Evolutionary conservation across 1,140 invertebrate genomes (phyloP), one percentile per base, ranked within the genome.

Genomic region (Drosophila santomea): DNA sequence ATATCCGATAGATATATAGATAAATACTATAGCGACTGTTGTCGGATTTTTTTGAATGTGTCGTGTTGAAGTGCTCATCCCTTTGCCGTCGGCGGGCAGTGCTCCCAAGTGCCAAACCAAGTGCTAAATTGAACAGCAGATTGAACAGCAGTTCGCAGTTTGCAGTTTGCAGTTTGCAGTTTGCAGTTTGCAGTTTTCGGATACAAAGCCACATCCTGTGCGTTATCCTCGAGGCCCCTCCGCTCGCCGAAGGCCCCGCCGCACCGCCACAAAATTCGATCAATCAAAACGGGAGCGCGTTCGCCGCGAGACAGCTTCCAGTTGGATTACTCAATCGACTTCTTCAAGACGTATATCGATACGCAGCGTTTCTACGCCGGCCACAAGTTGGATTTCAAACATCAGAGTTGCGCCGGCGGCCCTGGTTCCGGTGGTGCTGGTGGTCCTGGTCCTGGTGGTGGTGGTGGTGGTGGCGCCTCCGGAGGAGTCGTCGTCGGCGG

Each of bases 321-420:
- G 76, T 90, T 90, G 86, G 86, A 90, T 90, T 86, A 90, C 71
- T 79, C 79, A 80, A 91, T 91, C 77, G 91, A 92, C 60, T 86
- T 92, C 62, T 92, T 92, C 84, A 92, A 92, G 78, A 92, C 91
- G 91, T 92, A 92, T 88, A 92, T 92, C 81, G 91, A 92, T 91
- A 90, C 91, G 91, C 84, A 89, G 84, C 81, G 91, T 68, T 92
- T 92, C 68, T 92, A 92, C 91, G 91, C 90, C 90, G 91, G 93
- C 93, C 86, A 92, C 93, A 94, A 93, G 93, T 94, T 94, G 93
- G 93, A 94, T 94, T 94, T 94, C 93, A 94, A 94, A 92, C 91
- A 92, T 82, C 91, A 92, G 69, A 92, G 83, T 89, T 91, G 90
- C 85, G 91, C 91, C 91, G 91, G 93, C 93, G 93, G 93, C 93